Base-by-base conservation (phyloP, 2,888 invertebrate genomes). In the Heterodera filipjevi region DNA sequence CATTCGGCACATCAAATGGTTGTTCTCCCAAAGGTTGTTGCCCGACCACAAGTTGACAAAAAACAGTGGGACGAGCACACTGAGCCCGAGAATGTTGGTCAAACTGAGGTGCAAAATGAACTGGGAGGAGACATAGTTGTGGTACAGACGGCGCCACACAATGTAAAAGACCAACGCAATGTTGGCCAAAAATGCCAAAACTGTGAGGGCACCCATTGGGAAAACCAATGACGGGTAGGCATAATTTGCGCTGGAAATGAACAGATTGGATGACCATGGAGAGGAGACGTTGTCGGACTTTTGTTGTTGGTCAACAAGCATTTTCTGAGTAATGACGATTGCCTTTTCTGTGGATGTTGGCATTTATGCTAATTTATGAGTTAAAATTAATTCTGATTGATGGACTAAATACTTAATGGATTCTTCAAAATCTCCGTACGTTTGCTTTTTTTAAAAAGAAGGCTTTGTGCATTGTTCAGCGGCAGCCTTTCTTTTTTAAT, bases 61-160 rank as follows among this genome's bases (percentile, higher is more conserved):
- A 74, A 87, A 86, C 68, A 88, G 75, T 27, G 89, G 89, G 12
- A 89, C 74, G 27, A 88, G 79, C 10, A 84, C 64, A 14, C 82
- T 53, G 27, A 87, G 79, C 1, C 85, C 84, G 39, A 89, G 64
- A 33, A 87, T 78, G 77, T 89, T 89, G 27, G 88, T 88, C 77
- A 89, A 77, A 78, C 86, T 86, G 27, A 89, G 81, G 80, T 89
- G 89, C 10, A 84, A 87, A 77, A 89, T 89, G 81, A 89, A 89
- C 73, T 87, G 88, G 27, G 86, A 87, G 12, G 86, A 86, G 49
- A 89, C 87, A 79, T 87, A 89, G 82, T 89, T 89, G 66, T 86
- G 83, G 81, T 87, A 89, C 22, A 89, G 82, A 73, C 85, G 84
- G 75, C 84, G 83, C 14, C 80, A 77, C 14, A 86, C 79, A 19